Evolutionary conservation across 2,888 invertebrate species (phyloP), one percentile per base, ranked within the genome.

Genomic region (Drosophila setosimentum): DNA sequence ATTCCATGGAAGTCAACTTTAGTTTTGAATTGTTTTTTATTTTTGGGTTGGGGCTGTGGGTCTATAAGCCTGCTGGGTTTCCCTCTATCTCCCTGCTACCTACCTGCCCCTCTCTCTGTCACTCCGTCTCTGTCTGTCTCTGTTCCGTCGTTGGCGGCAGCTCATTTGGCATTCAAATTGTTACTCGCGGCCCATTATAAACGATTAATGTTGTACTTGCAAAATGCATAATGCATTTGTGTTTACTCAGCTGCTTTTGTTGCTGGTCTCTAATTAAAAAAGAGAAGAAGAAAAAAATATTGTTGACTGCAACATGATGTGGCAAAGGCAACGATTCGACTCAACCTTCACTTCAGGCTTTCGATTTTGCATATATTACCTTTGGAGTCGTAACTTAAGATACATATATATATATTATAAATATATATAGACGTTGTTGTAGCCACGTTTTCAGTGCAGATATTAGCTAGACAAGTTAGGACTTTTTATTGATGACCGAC

Each of bases 151-250:
- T 40, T 53, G 24, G 29, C 45, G 40, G 57, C 64, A 32, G 55
- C 84, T 84, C 87, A 89, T 84, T 84, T 84, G 80, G 76, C 84
- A 84, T 89, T 84, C 89, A 89, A 89, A 87, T 72, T 69, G 87
- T 73, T 73, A 42, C 68, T 68, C 53, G 40, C 24, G 18, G 35
- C 21, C 68, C 78, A 83, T 86, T 89, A 89, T 62, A 65, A 62
- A 69, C 84, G 68, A 80, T 80, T 86, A 88, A 83, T 73, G 81
- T 68, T 68, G 69, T 37, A 73, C 66, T 64, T 69, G 60, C 35
- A 63, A 76, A 77, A 77, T 84, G 73, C 87, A 89, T 87, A 72
- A 83, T 87, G 83, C 80, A 79, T 76, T 70, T 55, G 35, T 35
- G 42, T 61, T 60, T 54, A 37, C 51, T 37, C 58, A n/a, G 42